Evolutionary conservation across 2,113 vertebrate species (phyloP).

Genomic region (Sitta europaea): DNA sequence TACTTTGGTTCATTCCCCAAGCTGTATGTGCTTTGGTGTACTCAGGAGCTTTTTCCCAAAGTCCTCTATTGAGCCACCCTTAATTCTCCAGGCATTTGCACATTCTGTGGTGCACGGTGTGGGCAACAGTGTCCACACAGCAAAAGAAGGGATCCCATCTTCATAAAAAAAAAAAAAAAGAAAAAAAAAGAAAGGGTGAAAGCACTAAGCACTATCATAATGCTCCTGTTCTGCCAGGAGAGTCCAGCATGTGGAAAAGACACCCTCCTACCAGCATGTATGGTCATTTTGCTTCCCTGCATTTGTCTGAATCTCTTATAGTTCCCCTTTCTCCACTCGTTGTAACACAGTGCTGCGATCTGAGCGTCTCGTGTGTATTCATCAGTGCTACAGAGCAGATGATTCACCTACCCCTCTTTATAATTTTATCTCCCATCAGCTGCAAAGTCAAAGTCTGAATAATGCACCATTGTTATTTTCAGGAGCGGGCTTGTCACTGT

Average conservation of each 20-base stretch:
- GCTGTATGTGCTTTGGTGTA: neutral
- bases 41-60: neutral
- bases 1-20: neutral
- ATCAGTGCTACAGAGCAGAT: slow-evolving; percentile 17
- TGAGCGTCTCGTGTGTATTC: neutral
- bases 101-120: neutral
- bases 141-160: neutral
- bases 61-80: neutral
- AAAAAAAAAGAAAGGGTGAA: neutral
- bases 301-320: neutral
- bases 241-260: neutral
- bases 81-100: neutral
- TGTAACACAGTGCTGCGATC: neutral
- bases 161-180: neutral
- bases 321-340: neutral
- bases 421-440: slow-evolving; percentile 42
- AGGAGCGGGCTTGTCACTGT: neutral
- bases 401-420: slow-evolving; percentile 45
- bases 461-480: slow-evolving; percentile 16
- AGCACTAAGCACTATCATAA: neutral
- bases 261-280: neutral
- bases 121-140: neutral
- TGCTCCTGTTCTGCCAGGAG: neutral
- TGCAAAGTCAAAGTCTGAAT: slow-evolving; percentile 31
- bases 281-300: neutral